phyloP scores from a whole-genome alignment of 1,140 invertebrate genomes.

The Drosophila setifemur region DNA sequence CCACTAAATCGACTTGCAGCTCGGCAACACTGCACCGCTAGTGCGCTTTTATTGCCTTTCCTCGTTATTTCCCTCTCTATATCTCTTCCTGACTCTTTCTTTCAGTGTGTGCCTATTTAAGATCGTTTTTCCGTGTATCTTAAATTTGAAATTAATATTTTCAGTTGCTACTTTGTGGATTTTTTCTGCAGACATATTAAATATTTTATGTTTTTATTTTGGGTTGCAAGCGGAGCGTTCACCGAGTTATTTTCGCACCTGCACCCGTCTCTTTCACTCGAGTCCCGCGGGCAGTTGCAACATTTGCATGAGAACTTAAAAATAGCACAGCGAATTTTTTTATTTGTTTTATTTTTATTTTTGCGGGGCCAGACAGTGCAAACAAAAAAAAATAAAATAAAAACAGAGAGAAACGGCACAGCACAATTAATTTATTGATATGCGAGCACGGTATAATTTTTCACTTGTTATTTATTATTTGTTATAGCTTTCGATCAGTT shows the following conservation, averaged over 20 bases:
- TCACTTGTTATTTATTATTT: slow-evolving; percentile 26
- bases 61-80: not conserved
- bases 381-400: not conserved
- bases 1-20: not conserved
- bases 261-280: not conserved
- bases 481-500: slow-evolving; percentile 34
- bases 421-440: slow-evolving; percentile 31
- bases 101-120: slow-evolving; percentile 4
- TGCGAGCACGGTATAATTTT: slow-evolving; percentile 21
- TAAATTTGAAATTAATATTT: slow-evolving; percentile 27
- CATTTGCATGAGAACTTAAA: slow-evolving; percentile 56
- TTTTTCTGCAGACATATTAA: slow-evolving; percentile 18
- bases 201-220: slow-evolving; percentile 10
- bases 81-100: not conserved
- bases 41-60: not conserved
- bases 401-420: slow-evolving; percentile 20
- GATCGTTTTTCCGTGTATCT: slow-evolving; percentile 10
- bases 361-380: slow-evolving; percentile 47
- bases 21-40: slow-evolving; percentile 40
- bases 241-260: slow-evolving; percentile 44
- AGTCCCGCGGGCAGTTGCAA: slow-evolving; percentile 18
- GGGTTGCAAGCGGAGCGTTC: slow-evolving; percentile 31
- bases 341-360: slow-evolving; percentile 41
- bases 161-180: slow-evolving; percentile 24
- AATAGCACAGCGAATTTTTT: slow-evolving; percentile 56